phyloP scores from a whole-genome alignment of 2,797 vertebrate species.

The Silurus aristotelis region DNA sequence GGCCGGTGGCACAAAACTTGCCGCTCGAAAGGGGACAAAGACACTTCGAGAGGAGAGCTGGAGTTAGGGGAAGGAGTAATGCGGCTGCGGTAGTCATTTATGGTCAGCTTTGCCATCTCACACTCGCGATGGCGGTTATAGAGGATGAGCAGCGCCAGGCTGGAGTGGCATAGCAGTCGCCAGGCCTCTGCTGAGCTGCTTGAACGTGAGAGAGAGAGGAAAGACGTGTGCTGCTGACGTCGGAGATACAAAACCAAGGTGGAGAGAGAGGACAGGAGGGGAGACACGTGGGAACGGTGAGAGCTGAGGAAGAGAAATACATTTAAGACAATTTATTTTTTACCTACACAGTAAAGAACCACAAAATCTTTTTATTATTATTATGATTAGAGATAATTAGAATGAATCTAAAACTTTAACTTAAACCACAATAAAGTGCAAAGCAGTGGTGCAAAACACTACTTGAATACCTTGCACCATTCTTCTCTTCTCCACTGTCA shows the following conservation, averaged over 20 bases:
- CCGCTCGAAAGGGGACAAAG: constrained; percentile 76
- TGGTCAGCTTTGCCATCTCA: constrained; percentile 78
- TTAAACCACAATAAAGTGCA: not conserved
- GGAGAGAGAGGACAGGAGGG: constrained; percentile 77
- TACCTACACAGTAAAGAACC: not conserved
- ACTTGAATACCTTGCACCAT: constrained; percentile 59
- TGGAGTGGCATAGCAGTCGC: constrained; percentile 80
- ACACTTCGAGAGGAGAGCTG: constrained; percentile 64
- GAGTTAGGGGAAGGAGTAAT: constrained; percentile 47
- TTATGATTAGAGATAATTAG: too few species aligned
- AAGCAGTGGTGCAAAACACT: not conserved
- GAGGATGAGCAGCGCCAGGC: constrained; percentile 78
- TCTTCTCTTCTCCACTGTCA: constrained; percentile 67
- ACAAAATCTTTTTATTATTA: not conserved
- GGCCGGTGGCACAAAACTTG: constrained; percentile 74
- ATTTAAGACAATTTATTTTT: not conserved
- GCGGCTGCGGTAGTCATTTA: constrained; percentile 75
- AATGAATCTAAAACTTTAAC: not conserved
- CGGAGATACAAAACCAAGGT: constrained; percentile 76
- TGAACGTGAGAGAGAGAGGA: constrained; percentile 72
- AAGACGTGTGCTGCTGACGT: constrained; percentile 76
- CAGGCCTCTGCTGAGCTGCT: constrained; percentile 76
- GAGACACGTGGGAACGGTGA: constrained; percentile 72
- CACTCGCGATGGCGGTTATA: constrained; percentile 81
- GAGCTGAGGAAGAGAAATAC: constrained; percentile 53